Conservation (phyloP, 2,797 vertebrate genomes). For the Fratercula arctica region DNA sequence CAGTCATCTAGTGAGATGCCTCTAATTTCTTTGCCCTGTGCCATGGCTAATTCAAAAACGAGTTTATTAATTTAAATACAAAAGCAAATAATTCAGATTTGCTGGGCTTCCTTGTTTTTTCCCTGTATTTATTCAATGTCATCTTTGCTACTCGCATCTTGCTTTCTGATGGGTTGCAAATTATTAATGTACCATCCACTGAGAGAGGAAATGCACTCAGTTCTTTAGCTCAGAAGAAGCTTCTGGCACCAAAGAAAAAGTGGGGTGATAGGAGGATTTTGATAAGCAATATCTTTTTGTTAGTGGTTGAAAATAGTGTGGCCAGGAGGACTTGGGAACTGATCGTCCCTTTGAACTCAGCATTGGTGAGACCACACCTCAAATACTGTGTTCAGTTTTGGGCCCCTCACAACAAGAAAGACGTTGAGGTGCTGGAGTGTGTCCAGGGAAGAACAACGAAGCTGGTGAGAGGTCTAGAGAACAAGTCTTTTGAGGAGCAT, state of each 20-base stretch:
- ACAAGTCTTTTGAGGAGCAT: background rate
- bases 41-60: slow-evolving; percentile 42
- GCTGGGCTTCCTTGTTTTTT: background rate
- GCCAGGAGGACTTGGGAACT: background rate
- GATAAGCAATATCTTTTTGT: background rate
- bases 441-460: background rate
- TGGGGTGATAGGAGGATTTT: background rate
- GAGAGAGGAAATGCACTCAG: background rate
- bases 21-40: slow-evolving; percentile 9
- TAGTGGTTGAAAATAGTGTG: background rate
- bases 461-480: background rate
- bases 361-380: background rate
- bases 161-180: background rate
- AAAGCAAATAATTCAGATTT: slow-evolving; percentile 48
- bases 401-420: background rate
- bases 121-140: background rate
- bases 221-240: background rate
- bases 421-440: background rate
- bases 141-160: background rate
- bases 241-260: background rate
- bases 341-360: rapidly evolving
- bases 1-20: background rate
- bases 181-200: background rate
- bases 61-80: slow-evolving; percentile 51
- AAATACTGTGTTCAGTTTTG: background rate